Base-by-base conservation (phyloP, 2,888 invertebrate species). In the Tenthredo livida region DNA sequence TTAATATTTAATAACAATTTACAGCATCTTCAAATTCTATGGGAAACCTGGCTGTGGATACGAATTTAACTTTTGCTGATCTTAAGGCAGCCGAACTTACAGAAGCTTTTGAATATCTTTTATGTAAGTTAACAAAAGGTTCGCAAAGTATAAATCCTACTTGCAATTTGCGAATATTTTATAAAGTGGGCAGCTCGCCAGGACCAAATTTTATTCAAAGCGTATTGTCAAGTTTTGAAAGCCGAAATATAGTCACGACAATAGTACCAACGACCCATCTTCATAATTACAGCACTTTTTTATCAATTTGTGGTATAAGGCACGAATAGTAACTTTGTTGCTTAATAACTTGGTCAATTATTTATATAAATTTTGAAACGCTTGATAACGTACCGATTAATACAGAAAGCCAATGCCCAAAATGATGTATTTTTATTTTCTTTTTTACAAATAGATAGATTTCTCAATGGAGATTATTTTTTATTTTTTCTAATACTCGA, bases 261-360 rank as follows among this genome's bases (percentile, higher is more conserved):
- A 95, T 97, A 86, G 95, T 97, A 94, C 98, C 98, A 83, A 97
- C 97, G 88, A 95, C 95, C 88, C 96, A 96, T 92, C 95, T 98
- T 90, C 97, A 97, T 94, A 97, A 96, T 94, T 96, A 96, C 88
- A 96, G 96, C 94, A 97, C 97, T 90, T 97, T 97, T 94, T 95
- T 98, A 89, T 97, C 97, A 87, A 95, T 98, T 93, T 97, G 96
- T 94, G 97, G 97, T 29, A 95, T 97, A 88, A 94, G 97, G 89
- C 96, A 97, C 93, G 96, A 96, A 91, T 96, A 93, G 89, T 88
- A 72, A 15, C 47, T 40, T 58, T 72, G 61, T 54, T 37, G 21
- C 25, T 80, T 86, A 85, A 67, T 61, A 85, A 91, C 91, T 91
- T 91, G 90, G 88, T 91, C 92, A 91, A 92, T 92, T 89, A 70